Evolutionary conservation across 2,888 invertebrate species (phyloP).

Genomic region (Philonicus albiceps): DNA sequence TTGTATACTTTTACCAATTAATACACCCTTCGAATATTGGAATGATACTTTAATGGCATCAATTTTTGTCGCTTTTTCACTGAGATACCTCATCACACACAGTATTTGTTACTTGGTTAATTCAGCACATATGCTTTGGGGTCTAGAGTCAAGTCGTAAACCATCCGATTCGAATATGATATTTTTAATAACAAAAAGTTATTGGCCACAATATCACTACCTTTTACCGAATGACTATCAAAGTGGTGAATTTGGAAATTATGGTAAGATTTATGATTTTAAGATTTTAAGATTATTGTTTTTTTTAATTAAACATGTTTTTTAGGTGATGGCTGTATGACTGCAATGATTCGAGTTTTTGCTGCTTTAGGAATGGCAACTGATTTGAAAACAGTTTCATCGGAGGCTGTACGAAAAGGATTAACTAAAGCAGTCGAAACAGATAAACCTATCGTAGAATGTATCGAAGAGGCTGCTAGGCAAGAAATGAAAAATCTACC

Average conservation of each 20-base stretch:
- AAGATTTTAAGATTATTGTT: neutral
- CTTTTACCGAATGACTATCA: slow-evolving; percentile 81
- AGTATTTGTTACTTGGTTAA: slow-evolving; percentile 77
- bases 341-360: slow-evolving; percentile 74
- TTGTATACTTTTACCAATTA: slow-evolving; percentile 74
- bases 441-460: slow-evolving; percentile 67
- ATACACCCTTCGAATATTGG: slow-evolving; percentile 83
- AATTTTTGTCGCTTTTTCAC: slow-evolving; percentile 73
- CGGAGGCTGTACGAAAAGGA: slow-evolving; percentile 70
- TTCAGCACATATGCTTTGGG: slow-evolving; percentile 78
- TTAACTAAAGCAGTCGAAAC: slow-evolving; percentile 68
- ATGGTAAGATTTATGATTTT: slow-evolving; percentile 63
- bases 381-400: slow-evolving; percentile 71
- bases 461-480: slow-evolving; percentile 66
- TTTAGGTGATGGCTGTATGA: slow-evolving; percentile 69
- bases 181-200: slow-evolving; percentile 76
- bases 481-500: slow-evolving; percentile 61
- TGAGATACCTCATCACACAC: slow-evolving; percentile 71
- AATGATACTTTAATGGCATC: slow-evolving; percentile 71
- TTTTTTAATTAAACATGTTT: slow-evolving; percentile 4
- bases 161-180: slow-evolving; percentile 75
- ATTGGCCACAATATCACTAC: slow-evolving; percentile 86
- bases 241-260: slow-evolving; percentile 81
- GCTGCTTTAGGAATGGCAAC: slow-evolving; percentile 73
- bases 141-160: slow-evolving; percentile 76